These are phyloP conservation scores for Camponotus fellah DNA, from an alignment of 2,888 invertebrate species.

Conservation along the genomic window DNA sequence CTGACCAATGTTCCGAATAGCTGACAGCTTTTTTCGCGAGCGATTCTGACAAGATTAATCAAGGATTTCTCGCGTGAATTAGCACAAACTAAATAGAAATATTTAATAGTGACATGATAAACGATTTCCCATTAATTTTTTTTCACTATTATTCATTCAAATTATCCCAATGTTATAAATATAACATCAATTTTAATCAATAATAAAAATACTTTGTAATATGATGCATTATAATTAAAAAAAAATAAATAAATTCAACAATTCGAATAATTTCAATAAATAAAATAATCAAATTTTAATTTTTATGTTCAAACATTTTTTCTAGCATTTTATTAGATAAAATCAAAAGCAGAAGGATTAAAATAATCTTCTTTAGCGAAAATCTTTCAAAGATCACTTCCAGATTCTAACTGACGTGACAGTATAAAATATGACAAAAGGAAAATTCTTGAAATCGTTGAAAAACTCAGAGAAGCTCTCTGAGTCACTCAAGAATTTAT, in stretches of 20 bases:
- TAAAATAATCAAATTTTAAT: neutral
- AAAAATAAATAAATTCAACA: neutral
- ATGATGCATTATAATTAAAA: neutral
- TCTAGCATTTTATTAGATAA: neutral
- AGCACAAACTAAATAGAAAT: neutral
- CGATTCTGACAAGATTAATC: too few relatives aligned
- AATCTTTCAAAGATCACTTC: neutral
- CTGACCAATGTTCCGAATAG: neutral
- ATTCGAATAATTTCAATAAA: neutral
- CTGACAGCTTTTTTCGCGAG: neutral
- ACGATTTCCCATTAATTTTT: neutral
- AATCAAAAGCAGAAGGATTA: neutral
- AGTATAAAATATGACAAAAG: slow-evolving; percentile 1
- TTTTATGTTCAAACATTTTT: neutral
- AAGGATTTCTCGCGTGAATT: neutral
- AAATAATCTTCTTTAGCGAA: neutral
- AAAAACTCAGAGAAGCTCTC: neutral
- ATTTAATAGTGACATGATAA: neutral
- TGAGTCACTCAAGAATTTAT: neutral
- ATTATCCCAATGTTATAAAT: neutral
- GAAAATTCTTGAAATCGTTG: neutral
- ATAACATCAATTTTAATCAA: neutral
- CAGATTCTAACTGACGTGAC: neutral
- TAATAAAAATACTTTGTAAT: neutral
- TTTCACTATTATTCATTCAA: neutral